Evolutionary conservation across 1,140 invertebrate species (phyloP).

Genomic region (Drosophila subpulchrella): DNA sequence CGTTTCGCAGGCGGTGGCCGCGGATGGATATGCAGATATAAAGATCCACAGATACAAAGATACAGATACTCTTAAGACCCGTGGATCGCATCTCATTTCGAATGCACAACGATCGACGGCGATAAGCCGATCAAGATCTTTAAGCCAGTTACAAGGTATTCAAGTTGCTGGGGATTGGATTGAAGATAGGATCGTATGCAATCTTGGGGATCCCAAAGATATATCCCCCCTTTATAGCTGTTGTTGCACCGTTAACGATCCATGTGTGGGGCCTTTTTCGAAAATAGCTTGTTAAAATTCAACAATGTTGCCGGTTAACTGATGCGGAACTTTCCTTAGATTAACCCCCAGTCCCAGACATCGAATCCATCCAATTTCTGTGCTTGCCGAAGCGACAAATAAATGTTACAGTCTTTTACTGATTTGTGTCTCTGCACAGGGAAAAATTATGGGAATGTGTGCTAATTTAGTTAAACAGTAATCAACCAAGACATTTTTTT

Average conservation of each 20-base stretch:
- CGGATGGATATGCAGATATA: slow-evolving; percentile 59
- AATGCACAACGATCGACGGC: slow-evolving; percentile 63
- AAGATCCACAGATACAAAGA: slow-evolving; percentile 10
- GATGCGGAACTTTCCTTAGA: slow-evolving; percentile 49
- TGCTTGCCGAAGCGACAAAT: slow-evolving; percentile 76
- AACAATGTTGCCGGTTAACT: slow-evolving; percentile 37
- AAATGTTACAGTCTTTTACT: slow-evolving; percentile 52
- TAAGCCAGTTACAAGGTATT: slow-evolving; percentile 35
- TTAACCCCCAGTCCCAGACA: slow-evolving; percentile 20
- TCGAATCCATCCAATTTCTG: slow-evolving; percentile 52
- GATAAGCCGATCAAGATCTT: slow-evolving; percentile 64
- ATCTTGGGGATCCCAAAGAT: slow-evolving; percentile 5
- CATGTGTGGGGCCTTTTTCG: slow-evolving; percentile 39
- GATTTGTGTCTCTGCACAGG: slow-evolving; percentile 18
- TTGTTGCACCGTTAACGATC: slow-evolving; percentile 21
- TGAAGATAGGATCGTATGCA: not conserved
- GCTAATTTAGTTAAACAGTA: not conserved
- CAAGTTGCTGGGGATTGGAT: not conserved
- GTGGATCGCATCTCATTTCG: slow-evolving; percentile 53
- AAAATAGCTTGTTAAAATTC: slow-evolving; percentile 50
- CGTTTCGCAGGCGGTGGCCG: slow-evolving; percentile 66
- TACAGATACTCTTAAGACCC: not conserved
- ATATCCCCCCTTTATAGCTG: slow-evolving; percentile 3
- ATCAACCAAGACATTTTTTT: no score
- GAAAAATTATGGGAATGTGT: not conserved